phyloP scores from a whole-genome alignment of 2,113 vertebrate genomes.

The Phoenicopterus ruber region DNA sequence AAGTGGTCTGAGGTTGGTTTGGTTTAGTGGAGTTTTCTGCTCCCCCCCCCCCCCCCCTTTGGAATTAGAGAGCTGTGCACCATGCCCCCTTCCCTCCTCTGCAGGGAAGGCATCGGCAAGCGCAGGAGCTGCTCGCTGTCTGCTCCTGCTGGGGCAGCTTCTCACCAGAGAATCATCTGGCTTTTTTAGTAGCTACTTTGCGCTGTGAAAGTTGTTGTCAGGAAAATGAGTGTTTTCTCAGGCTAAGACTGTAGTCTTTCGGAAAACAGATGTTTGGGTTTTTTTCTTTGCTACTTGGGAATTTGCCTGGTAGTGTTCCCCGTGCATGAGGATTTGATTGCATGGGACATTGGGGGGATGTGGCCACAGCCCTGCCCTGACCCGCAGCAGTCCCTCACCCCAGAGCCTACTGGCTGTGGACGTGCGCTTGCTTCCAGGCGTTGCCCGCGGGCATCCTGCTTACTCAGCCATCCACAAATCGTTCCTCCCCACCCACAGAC shows the following conservation, averaged over 20 bases:
- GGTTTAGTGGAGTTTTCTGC: neutral
- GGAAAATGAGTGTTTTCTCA: neutral
- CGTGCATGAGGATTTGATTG: neutral
- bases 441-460: neutral
- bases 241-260: neutral
- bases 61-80: neutral
- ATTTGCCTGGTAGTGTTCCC: neutral
- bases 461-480: neutral
- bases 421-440: neutral
- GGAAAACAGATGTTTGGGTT: neutral
- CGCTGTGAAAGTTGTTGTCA: neutral
- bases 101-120: neutral
- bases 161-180: neutral
- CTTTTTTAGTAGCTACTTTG: neutral
- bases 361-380: neutral
- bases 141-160: neutral
- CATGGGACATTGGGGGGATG: fast-evolving
- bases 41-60: neutral
- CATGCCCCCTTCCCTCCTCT: neutral
- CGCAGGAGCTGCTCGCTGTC: neutral
- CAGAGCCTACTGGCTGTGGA: neutral
- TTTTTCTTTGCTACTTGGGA: neutral
- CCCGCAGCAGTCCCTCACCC: neutral
- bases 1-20: neutral
- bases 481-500: too few species aligned